These are phyloP conservation scores for Synaphobranchus kaupii DNA, from an alignment of 2,797 vertebrate species.

Conservation along the genomic window DNA sequence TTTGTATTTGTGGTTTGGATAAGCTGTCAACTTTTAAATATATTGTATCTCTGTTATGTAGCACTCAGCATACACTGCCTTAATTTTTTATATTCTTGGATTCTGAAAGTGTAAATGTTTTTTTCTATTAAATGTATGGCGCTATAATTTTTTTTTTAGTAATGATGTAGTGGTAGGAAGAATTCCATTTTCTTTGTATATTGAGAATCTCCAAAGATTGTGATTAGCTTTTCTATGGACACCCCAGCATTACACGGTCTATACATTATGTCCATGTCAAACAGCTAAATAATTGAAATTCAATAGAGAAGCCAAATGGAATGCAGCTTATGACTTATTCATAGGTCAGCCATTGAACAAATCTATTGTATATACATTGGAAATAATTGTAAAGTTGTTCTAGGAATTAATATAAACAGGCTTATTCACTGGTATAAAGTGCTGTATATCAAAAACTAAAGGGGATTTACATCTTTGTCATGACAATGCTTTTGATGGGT, in stretches of 20 bases:
- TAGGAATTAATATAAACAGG: neutral
- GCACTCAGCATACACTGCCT: conserved; percentile 4
- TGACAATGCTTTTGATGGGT: too few species aligned
- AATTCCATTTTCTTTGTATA: too few species aligned
- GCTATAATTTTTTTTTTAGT: neutral
- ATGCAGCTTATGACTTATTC: neutral
- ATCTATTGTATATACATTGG: neutral
- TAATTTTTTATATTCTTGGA: neutral
- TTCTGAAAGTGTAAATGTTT: neutral
- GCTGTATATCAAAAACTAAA: neutral
- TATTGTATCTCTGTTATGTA: neutral
- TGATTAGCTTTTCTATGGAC: neutral
- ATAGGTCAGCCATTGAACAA: neutral
- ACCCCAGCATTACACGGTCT: neutral
- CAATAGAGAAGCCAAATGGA: neutral
- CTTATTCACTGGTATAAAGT: neutral
- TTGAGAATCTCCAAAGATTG: too few species aligned
- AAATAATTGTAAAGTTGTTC: neutral
- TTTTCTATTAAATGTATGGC: neutral
- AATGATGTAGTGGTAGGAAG: neutral
- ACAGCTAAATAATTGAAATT: neutral
- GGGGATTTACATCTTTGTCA: neutral
- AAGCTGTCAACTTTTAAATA: neutral
- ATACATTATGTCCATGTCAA: neutral
- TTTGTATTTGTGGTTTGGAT: neutral